phyloP scores from a whole-genome alignment of 2,888 invertebrate genomes.

The Cosmorhoe ocellata region DNA sequence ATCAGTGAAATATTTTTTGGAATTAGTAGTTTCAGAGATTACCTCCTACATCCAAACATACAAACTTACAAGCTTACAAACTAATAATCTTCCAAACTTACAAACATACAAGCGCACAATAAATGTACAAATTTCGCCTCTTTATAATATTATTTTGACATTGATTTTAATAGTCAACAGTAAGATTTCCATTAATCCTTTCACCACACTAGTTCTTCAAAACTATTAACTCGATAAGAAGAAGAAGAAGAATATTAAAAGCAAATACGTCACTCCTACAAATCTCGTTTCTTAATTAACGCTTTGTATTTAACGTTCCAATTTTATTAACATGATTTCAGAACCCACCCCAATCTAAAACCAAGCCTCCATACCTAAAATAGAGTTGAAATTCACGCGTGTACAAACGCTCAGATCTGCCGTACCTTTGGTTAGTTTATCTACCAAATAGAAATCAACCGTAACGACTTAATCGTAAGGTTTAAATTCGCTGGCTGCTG shows the following conservation, averaged over 20 bases:
- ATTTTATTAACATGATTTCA: conserved; percentile 53
- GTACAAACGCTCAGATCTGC: background rate
- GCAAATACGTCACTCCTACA: conserved; percentile 30
- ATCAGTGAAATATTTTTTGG: too few species aligned
- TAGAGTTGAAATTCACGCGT: conserved; percentile 16
- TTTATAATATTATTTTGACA: too few species aligned
- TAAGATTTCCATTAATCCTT: too few species aligned
- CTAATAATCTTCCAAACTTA: too few species aligned
- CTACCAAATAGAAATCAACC: conserved; percentile 29
- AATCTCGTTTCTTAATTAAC: conserved; percentile 60
- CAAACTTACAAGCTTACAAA: too few species aligned
- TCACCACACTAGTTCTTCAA: too few species aligned
- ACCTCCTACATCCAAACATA: too few species aligned
- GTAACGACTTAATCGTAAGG: conserved; percentile 15
- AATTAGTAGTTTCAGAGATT: too few species aligned
- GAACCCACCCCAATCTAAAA: background rate
- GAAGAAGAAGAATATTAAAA: conserved; percentile 31
- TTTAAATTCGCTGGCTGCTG: conserved; percentile 4
- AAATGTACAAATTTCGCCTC: too few species aligned
- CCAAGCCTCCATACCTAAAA: background rate
- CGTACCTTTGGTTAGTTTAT: conserved; percentile 11
- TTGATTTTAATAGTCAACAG: too few species aligned
- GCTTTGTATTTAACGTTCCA: conserved; percentile 48
- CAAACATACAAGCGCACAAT: too few species aligned
- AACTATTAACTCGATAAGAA: too few species aligned